Percentiles rank a stretch among this genome's conserved stretches.
Evolutionary conservation across 2,113 vertebrate genomes (phyloP).

Genomic region (Melanerpes aurifrons): DNA sequence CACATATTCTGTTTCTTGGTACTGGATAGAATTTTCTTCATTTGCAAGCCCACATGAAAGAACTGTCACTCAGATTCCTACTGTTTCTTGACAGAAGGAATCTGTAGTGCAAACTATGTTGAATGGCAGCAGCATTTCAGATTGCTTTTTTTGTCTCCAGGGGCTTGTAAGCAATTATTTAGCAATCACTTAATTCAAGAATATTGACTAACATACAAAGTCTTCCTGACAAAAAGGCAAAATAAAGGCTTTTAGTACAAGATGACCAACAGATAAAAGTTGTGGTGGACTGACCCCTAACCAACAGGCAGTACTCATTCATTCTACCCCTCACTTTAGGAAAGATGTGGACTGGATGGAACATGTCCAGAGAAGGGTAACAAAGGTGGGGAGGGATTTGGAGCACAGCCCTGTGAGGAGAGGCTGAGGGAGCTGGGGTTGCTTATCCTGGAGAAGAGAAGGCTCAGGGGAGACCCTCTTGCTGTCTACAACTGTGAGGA

Average conservation of each 20-base stretch:
- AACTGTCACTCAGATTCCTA: not conserved
- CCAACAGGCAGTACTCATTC: not conserved
- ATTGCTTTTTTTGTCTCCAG: not conserved
- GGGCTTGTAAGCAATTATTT: not conserved
- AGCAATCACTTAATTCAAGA: not conserved
- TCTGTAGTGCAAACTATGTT: not conserved
- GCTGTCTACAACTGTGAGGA: no score
- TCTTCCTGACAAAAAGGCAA: not conserved
- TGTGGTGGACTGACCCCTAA: not conserved
- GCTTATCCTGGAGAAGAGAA: no score
- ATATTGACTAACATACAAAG: not conserved
- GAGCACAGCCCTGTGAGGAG: no score
- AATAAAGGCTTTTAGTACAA: not conserved
- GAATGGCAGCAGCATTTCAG: not conserved
- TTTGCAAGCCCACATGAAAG: not conserved
- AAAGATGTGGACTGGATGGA: no score
- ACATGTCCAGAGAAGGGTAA: no score
- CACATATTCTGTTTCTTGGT: not conserved
- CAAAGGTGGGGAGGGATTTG: no score
- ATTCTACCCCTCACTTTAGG: not conserved
- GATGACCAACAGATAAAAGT: not conserved
- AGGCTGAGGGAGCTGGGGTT: no score
- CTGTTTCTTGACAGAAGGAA: not conserved
- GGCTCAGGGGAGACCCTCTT: no score
- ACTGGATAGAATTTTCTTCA: not conserved